Base-by-base conservation (phyloP, 2,888 invertebrate species). In the Drosophila yooni region DNA sequence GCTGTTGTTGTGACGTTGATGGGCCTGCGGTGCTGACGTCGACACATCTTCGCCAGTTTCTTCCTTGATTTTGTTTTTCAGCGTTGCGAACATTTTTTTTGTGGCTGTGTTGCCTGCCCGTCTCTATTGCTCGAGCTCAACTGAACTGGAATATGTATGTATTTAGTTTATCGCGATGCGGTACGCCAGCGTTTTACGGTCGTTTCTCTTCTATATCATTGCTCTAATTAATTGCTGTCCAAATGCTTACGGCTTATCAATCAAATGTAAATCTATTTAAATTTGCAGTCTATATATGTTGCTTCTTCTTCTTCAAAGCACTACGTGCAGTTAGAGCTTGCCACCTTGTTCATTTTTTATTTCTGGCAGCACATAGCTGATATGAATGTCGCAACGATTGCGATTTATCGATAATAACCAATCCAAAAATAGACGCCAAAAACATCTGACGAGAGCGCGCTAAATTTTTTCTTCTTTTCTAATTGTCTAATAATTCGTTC, bases 1-100 rank as follows among this genome's bases (percentile, higher is more conserved):
- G 58, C 1, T 21, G 21, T 69, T 68, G 38, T 54, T 54, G 57
- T 69, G 60, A 0, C 84, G 87, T 40, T 88, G 83, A 63, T 79
- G 72, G 48, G 82, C 71, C 61, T 83, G 87, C 48, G 65, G 65
- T 43, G 71, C 62, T 13, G 82, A 77, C 59, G 72, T 76, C 70
- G 83, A 94, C 54, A 97, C 94, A 93, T 97, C 97, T 92, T 95
- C 96, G 58, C 97, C 97, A 77, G 97, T 97, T 94, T 97, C 97
- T 92, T 97, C 97, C 86, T 96, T 96, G 86, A 97, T 97, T 94
- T 97, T 97, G 93, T 97, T 97, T 93, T 97, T 97, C 79, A 98
- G 94, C 90, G 96, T 96, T 60, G 97, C 96, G 93, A 98, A 98
- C 97, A 98, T 98, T 91, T 85, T 82, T 63, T 25, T 40, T 50